Percentiles rank a stretch among this genome's conserved stretches.
Conservation (phyloP, 2,797 vertebrate species). For the Lepidocolaptes lacrymiger region DNA sequence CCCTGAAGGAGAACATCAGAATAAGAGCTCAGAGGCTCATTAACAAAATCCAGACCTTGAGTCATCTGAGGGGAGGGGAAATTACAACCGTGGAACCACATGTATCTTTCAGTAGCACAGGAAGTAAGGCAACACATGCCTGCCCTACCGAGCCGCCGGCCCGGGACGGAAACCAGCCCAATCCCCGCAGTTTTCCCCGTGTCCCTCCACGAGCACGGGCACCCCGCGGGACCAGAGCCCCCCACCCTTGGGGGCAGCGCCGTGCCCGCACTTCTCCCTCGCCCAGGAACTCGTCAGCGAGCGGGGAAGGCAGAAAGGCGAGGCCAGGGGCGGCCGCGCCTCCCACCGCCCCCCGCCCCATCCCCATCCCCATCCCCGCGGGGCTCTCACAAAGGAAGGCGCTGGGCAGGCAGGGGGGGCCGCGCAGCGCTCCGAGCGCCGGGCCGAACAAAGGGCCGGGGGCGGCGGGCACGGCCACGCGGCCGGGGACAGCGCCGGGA, state of each 20-base stretch:
- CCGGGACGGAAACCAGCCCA: background rate
- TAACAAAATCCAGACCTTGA: slow-evolving; percentile 60
- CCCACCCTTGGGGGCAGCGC: background rate
- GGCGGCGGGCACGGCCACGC: background rate
- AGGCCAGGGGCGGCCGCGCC: background rate
- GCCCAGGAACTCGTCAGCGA: slow-evolving; percentile 36
- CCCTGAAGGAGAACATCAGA: background rate
- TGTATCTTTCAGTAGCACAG: slow-evolving; percentile 37
- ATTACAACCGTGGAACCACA: slow-evolving; percentile 41
- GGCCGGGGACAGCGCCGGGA: background rate
- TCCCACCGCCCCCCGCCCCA: background rate
- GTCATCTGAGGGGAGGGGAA: slow-evolving; percentile 54
- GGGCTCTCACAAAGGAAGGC: background rate
- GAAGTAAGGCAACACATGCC: slow-evolving; percentile 47
- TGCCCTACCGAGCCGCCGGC: background rate
- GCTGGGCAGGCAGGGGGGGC: background rate
- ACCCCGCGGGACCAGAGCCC: background rate
- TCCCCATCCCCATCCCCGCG: background rate
- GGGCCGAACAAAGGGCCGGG: background rate
- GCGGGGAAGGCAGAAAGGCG: background rate
- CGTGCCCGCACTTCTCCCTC: slow-evolving; percentile 38
- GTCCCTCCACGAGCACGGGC: background rate
- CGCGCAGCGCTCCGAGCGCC: background rate
- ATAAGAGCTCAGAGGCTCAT: background rate
- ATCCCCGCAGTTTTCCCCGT: background rate